Evolutionary conservation across 2,888 invertebrate genomes (phyloP).

Genomic region (Nycteola revayana): DNA sequence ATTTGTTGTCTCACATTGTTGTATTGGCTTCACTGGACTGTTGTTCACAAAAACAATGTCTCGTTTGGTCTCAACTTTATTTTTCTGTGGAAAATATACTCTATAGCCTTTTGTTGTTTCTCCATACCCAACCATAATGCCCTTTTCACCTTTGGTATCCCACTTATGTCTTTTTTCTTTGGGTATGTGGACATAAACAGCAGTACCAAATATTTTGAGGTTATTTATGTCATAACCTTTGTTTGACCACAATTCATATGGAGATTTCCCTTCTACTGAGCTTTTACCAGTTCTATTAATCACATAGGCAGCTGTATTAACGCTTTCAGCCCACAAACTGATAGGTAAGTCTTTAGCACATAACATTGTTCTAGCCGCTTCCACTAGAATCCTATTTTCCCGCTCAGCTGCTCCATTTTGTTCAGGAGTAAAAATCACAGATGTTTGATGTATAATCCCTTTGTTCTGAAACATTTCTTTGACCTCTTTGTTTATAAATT

Average conservation of each 20-base stretch:
- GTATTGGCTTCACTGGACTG: conserved; percentile 1
- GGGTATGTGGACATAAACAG: not conserved
- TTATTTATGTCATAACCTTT: conserved; percentile 9
- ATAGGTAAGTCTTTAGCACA: conserved; percentile 6
- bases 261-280: conserved; percentile 4
- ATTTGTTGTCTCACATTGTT: conserved; percentile 1
- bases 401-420: conserved; percentile 43
- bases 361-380: conserved; percentile 30
- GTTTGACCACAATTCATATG: conserved; percentile 9
- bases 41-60: conserved; percentile 1
- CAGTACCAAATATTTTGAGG: conserved; percentile 1
- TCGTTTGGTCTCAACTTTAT: not conserved
- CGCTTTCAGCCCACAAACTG: conserved; percentile 13
- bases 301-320: conserved; percentile 12
- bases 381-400: conserved; percentile 17
- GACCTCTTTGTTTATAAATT: conserved; percentile 6
- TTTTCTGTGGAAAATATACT: conserved; percentile 4
- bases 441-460: conserved; percentile 30
- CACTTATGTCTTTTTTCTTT: conserved; percentile 8
- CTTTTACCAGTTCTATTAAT: conserved; percentile 11
- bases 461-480: conserved; percentile 12
- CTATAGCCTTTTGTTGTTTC: conserved; percentile 7
- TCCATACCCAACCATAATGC: conserved; percentile 4
- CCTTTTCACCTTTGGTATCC: conserved; percentile 9
- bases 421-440: conserved; percentile 33